These are phyloP conservation scores for Camelus dromedarius DNA, from an alignment of 2,113 vertebrate species.

Conservation along the genomic window DNA sequence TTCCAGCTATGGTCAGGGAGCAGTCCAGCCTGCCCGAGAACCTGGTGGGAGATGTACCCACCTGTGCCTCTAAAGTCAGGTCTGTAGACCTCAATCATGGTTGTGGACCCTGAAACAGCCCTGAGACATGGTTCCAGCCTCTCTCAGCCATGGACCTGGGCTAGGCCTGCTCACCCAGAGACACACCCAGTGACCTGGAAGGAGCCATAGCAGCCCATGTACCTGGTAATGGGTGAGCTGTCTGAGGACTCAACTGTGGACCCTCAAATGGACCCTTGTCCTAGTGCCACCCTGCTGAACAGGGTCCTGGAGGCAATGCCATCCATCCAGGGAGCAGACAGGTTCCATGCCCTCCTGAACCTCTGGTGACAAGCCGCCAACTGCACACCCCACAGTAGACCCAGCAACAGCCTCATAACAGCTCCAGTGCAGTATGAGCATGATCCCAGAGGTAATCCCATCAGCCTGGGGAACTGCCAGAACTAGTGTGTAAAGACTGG, in stretches of 20 bases:
- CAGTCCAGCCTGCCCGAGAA: not conserved
- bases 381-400: not conserved
- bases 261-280: not conserved
- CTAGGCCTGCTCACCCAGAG: not conserved
- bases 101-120: not conserved
- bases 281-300: not conserved
- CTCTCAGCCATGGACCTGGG: not conserved
- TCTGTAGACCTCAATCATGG: not conserved
- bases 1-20: not conserved
- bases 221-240: not conserved
- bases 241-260: not conserved
- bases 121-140: not conserved
- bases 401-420: not conserved
- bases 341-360: not conserved
- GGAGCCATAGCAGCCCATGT: not conserved
- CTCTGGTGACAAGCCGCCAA: not conserved
- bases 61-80: not conserved
- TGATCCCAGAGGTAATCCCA: not conserved
- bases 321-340: not conserved
- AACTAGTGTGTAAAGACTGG: not conserved
- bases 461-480: not conserved
- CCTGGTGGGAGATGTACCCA: not conserved
- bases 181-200: not conserved
- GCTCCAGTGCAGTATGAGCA: not conserved
- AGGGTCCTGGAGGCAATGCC: not conserved